These are phyloP conservation scores for Alouatta palliata DNA, from an alignment of 2,113 vertebrate genomes.

Conservation along the genomic window DNA sequence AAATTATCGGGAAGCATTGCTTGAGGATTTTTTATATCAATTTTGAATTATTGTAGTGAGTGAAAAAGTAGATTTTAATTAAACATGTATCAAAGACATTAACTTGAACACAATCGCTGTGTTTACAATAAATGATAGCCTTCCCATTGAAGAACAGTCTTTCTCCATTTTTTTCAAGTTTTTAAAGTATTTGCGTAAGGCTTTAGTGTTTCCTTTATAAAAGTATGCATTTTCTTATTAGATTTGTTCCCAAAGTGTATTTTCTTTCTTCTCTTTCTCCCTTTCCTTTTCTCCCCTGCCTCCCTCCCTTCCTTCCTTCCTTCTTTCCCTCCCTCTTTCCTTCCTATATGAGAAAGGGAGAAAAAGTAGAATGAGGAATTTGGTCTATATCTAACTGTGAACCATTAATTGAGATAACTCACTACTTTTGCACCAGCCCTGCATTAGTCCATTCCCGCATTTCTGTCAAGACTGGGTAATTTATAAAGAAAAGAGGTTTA, in stretches of 20 bases:
- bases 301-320: not conserved
- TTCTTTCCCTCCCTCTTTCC: no score
- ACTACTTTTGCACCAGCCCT: no score
- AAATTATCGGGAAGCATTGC: not conserved
- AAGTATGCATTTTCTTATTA: conserved; percentile 3
- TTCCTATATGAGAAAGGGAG: no score
- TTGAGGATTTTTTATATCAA: not conserved
- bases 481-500: no score
- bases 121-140: rapidly evolving
- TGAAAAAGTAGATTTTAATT: not conserved
- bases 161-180: not conserved
- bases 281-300: not conserved
- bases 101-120: not conserved
- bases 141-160: not conserved
- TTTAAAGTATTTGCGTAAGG: not conserved
- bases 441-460: no score
- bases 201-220: not conserved
- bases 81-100: not conserved
- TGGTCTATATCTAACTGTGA: no score
- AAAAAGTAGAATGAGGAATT: no score
- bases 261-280: not conserved
- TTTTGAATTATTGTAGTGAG: not conserved
- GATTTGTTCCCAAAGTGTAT: not conserved
- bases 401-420: no score
- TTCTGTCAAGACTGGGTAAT: no score